Percentiles rank a stretch among this genome's conserved stretches.
Evolutionary conservation across 2,113 vertebrate genomes (phyloP).

Genomic region (Tichodroma muraria): DNA sequence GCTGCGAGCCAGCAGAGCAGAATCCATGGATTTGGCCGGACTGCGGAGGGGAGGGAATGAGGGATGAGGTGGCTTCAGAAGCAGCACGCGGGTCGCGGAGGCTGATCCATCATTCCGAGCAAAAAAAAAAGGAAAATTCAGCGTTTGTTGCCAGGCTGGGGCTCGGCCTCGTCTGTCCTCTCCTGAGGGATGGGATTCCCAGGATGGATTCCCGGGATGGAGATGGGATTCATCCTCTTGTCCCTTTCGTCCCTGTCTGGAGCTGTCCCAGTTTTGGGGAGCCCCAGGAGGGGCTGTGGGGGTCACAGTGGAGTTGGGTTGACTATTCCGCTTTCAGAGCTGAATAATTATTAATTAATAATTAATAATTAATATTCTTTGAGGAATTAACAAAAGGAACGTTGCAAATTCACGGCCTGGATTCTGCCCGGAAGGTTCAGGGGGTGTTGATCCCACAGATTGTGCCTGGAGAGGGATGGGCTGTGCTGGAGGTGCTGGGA

Average conservation of each 20-base stretch:
- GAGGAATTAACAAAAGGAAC: not conserved
- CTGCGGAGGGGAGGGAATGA: not conserved
- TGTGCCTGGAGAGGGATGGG: too few relatives aligned
- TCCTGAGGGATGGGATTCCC: not conserved
- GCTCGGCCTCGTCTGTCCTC: accelerated
- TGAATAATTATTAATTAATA: not conserved
- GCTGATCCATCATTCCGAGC: not conserved
- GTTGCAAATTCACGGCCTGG: not conserved
- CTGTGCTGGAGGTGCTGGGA: too few relatives aligned
- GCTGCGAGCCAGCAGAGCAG: accelerated
- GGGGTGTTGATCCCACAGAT: too few relatives aligned
- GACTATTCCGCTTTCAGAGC: not conserved
- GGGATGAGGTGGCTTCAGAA: not conserved
- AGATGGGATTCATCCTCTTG: not conserved
- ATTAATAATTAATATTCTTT: not conserved
- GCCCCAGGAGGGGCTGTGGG: not conserved
- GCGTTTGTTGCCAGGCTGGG: accelerated
- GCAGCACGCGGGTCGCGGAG: not conserved
- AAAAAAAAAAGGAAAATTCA: not conserved
- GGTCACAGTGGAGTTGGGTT: accelerated
- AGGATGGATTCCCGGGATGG: not conserved
- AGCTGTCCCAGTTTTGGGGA: not conserved
- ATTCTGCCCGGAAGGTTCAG: too few relatives aligned
- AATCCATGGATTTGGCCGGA: not conserved
- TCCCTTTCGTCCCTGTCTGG: not conserved